Conservation (phyloP, 2,888 invertebrate genomes). For the Apantesis nais region DNA sequence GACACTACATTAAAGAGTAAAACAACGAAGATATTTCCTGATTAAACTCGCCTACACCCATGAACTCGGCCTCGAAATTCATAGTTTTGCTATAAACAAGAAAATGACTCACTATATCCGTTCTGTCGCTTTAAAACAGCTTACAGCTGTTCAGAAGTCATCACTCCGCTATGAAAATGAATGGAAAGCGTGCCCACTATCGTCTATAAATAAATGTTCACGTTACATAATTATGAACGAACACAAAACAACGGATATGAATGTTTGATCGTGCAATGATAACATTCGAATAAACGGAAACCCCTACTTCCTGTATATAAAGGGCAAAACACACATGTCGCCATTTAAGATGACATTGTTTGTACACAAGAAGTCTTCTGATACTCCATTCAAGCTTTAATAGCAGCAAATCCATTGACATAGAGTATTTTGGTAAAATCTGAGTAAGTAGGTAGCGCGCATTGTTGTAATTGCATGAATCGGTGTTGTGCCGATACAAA, state of each 20-base stretch:
- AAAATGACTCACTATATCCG: constrained; percentile 33
- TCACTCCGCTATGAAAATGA: constrained; percentile 37
- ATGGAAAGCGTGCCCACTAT: constrained; percentile 38
- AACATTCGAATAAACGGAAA: constrained; percentile 56
- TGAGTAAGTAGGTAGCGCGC: constrained; percentile 55
- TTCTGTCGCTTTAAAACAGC: constrained; percentile 32
- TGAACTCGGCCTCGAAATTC: constrained; percentile 66
- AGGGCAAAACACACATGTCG: constrained; percentile 51
- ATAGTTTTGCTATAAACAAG: constrained; percentile 63
- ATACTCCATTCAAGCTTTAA: constrained; percentile 50
- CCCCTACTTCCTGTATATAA: constrained; percentile 55
- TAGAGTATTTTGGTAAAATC: constrained; percentile 47
- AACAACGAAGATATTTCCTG: background rate
- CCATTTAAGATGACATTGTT: constrained; percentile 59
- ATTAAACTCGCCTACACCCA: constrained; percentile 54
- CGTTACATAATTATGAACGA: constrained; percentile 34
- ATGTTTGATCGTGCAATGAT: constrained; percentile 57
- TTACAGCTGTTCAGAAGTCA: constrained; percentile 41
- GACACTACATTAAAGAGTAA: background rate
- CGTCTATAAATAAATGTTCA: constrained; percentile 41
- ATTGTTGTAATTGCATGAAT: constrained; percentile 56
- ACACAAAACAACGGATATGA: constrained; percentile 53
- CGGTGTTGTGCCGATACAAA: constrained; percentile 43
- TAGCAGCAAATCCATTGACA: constrained; percentile 62
- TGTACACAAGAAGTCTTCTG: constrained; percentile 52